Evolutionary conservation across 1,140 invertebrate genomes (phyloP).

Genomic region (Aphaenogaster rudis): DNA sequence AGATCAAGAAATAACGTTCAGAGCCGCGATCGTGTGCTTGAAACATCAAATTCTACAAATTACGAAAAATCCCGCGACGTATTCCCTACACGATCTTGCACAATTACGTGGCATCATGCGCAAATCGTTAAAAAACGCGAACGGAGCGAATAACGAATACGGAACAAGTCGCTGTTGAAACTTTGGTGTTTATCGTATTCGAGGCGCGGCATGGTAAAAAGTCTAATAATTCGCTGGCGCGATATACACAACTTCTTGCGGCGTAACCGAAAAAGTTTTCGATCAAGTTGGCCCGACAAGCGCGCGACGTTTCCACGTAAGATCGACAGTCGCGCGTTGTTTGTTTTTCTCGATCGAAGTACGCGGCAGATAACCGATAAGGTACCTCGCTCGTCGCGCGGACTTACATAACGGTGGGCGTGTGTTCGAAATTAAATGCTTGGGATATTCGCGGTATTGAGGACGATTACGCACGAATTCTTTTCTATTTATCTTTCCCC

Average conservation of each 20-base stretch:
- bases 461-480: background rate
- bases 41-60: background rate
- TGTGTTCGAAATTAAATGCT: conserved; percentile 70
- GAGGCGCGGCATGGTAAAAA: background rate
- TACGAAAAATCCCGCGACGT: background rate
- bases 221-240: conserved; percentile 16
- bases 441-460: conserved; percentile 22
- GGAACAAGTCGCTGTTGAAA: background rate
- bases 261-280: conserved; percentile 9
- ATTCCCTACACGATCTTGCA: background rate
- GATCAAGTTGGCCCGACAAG: background rate
- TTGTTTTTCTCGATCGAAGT: conserved; percentile 77
- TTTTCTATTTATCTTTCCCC: conserved; percentile 14
- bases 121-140: background rate
- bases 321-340: conserved; percentile 69
- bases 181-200: conserved; percentile 19
- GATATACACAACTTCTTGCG: conserved; percentile 11
- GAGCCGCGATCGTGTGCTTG: background rate
- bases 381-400: conserved; percentile 60
- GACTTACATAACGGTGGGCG: conserved; percentile 72
- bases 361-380: conserved; percentile 76
- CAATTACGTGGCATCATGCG: background rate
- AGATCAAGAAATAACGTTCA: background rate
- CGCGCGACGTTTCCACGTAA: conserved; percentile 48
- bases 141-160: background rate